A percentile compares a stretch with the other conserved stretches of the same genome.
These are phyloP conservation scores for Osmerus mordax DNA, from an alignment of 2,113 vertebrate genomes.

Conservation along the genomic window DNA sequence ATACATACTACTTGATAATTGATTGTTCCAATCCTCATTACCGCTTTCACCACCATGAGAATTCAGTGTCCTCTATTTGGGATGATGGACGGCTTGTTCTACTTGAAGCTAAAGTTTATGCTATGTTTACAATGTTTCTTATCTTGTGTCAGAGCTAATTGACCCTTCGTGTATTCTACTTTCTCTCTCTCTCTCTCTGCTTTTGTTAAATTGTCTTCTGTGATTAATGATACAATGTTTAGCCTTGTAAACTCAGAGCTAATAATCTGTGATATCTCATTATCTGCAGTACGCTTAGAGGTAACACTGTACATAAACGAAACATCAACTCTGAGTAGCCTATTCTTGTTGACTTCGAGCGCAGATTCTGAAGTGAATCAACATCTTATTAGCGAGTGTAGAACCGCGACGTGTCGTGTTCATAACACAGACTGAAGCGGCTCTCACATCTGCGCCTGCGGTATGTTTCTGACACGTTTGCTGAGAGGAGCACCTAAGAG, in stretches of 20 bases:
- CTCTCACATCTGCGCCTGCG: background rate
- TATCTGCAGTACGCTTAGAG: background rate
- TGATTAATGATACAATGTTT: too few relatives aligned
- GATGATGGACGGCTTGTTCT: background rate
- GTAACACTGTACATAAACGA: background rate
- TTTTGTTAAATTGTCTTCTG: too few relatives aligned
- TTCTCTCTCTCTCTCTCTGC: too few relatives aligned
- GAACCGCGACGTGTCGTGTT: too few relatives aligned
- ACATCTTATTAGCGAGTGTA: too few relatives aligned
- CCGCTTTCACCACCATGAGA: conserved; percentile 22
- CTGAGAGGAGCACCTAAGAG: too few relatives aligned
- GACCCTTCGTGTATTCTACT: too few relatives aligned
- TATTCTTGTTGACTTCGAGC: background rate
- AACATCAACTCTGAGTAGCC: background rate
- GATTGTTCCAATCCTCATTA: conserved; percentile 25
- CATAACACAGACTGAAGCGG: background rate
- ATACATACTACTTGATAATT: too few relatives aligned
- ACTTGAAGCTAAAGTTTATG: background rate
- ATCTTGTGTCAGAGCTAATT: background rate
- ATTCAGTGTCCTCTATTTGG: conserved; percentile 30
- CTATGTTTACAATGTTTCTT: background rate
- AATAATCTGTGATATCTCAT: background rate
- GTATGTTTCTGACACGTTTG: too few relatives aligned
- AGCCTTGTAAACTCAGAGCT: background rate
- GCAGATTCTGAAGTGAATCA: too few relatives aligned